Conservation (phyloP, 2,113 vertebrate species). For the Hirundichthys speculiger region DNA sequence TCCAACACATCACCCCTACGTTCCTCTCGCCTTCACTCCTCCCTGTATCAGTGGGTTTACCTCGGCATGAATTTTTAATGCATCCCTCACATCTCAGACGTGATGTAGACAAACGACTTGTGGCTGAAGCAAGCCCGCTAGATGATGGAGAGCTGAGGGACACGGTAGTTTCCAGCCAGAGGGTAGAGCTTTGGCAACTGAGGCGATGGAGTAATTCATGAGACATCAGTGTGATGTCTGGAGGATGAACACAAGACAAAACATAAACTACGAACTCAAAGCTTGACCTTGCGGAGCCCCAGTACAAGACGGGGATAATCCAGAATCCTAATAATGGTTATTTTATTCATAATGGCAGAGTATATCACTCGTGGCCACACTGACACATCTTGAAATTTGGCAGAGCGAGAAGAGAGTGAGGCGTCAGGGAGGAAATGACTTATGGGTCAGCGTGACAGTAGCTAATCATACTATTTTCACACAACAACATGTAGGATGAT, state of each 20-base stretch:
- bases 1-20: constrained; percentile 11
- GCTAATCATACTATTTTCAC: constrained; percentile 76
- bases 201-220: constrained; percentile 29
- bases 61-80: constrained; percentile 51
- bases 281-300: constrained; percentile 45
- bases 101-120: constrained; percentile 36
- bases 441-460: constrained; percentile 60
- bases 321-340: constrained; percentile 66
- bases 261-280: constrained; percentile 41
- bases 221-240: constrained; percentile 37
- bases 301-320: constrained; percentile 41
- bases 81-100: constrained; percentile 40
- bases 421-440: constrained; percentile 57
- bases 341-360: constrained; percentile 75
- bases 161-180: no score
- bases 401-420: constrained; percentile 65
- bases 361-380: constrained; percentile 69
- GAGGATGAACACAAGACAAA: constrained; percentile 33
- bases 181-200: constrained; percentile 3
- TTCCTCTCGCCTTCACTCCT: background rate
- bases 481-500: constrained; percentile 67
- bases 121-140: constrained; percentile 28
- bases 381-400: constrained; percentile 69
- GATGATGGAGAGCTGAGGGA: constrained; percentile 21
- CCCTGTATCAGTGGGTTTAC: constrained; percentile 26